Evolutionary conservation across 1,140 invertebrate genomes (phyloP).

Genomic region (Drosophila grimshawi): DNA sequence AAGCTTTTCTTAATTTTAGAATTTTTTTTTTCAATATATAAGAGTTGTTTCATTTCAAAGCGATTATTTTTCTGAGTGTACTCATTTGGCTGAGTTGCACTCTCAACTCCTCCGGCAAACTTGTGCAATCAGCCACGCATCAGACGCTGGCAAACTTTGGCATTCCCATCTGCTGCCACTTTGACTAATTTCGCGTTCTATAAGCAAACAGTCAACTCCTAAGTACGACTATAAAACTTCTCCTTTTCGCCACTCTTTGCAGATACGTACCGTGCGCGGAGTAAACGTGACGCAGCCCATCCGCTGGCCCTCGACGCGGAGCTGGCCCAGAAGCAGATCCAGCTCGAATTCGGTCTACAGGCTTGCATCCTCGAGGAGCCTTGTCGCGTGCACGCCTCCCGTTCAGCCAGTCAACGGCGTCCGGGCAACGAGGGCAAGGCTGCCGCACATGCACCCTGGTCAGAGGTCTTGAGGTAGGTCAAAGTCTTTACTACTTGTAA

Average conservation of each 20-base stretch:
- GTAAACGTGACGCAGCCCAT: conserved; percentile 82
- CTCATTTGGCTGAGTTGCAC: background rate
- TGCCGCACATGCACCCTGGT: conserved; percentile 85
- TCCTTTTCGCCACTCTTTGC: conserved; percentile 57
- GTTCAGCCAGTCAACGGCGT: conserved; percentile 60
- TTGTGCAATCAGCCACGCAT: conserved; percentile 17
- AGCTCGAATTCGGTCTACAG: conserved; percentile 87
- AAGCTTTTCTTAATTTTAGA: too few species aligned
- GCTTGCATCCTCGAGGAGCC: conserved; percentile 89
- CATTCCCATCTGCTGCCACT: conserved; percentile 18
- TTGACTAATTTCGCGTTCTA: conserved; percentile 24
- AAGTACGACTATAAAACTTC: conserved; percentile 4
- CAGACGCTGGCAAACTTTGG: conserved; percentile 5
- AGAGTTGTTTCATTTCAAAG: too few species aligned
- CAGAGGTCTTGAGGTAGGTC: conserved; percentile 87
- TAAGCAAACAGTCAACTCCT: conserved; percentile 9
- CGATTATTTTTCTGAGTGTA: too few species aligned
- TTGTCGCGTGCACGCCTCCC: conserved; percentile 87
- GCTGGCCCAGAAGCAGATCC: conserved; percentile 88
- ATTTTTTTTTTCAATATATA: too few species aligned
- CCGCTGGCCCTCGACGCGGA: conserved; percentile 86
- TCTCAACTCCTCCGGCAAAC: conserved; percentile 1
- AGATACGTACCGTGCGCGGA: conserved; percentile 88
- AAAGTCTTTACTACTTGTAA: conserved; percentile 15
- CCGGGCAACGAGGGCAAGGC: conserved; percentile 38